A percentile compares a stretch with the other conserved stretches of the same genome.
phyloP scores from a whole-genome alignment of 2,888 invertebrate species.

The Polydrusus tereticollis region DNA sequence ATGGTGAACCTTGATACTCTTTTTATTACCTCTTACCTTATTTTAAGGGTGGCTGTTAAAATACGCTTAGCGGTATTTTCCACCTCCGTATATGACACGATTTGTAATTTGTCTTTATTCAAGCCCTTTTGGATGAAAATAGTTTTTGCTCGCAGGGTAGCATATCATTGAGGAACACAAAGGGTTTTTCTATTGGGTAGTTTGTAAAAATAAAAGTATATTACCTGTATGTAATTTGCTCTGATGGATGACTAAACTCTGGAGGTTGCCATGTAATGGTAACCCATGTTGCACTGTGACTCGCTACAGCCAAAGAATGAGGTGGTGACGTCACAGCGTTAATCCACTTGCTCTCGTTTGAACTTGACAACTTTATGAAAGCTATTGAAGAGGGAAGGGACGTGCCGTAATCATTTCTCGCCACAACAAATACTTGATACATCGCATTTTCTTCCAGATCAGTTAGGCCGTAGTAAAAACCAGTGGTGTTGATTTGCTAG shows the following conservation, averaged over 20 bases:
- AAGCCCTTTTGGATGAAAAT: too few species aligned
- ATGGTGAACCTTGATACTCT: too few species aligned
- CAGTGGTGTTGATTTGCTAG: slow-evolving; percentile 79
- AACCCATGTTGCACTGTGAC: slow-evolving; percentile 86
- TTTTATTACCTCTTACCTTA: too few species aligned
- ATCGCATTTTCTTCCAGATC: slow-evolving; percentile 77
- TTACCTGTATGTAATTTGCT: slow-evolving; percentile 82
- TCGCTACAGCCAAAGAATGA: slow-evolving; percentile 82
- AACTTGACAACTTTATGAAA: slow-evolving; percentile 77
- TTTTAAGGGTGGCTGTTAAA: too few species aligned
- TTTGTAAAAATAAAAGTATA: slow-evolving; percentile 42
- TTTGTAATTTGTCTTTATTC: too few species aligned
- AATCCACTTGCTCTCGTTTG: slow-evolving; percentile 66
- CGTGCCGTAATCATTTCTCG: slow-evolving; percentile 82
- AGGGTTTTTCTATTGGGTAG: too few species aligned
- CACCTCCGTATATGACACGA: too few species aligned
- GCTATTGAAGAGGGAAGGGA: slow-evolving; percentile 87
- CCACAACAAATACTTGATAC: slow-evolving; percentile 86
- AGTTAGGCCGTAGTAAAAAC: slow-evolving; percentile 74
- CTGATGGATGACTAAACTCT: slow-evolving; percentile 84
- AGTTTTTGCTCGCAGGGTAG: too few species aligned
- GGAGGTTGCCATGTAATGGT: slow-evolving; percentile 89
- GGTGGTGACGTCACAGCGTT: slow-evolving; percentile 85
- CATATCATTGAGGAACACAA: too few species aligned
- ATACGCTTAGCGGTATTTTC: too few species aligned